Conservation (phyloP, 2,888 invertebrate genomes). For the Lithodes maja region DNA sequence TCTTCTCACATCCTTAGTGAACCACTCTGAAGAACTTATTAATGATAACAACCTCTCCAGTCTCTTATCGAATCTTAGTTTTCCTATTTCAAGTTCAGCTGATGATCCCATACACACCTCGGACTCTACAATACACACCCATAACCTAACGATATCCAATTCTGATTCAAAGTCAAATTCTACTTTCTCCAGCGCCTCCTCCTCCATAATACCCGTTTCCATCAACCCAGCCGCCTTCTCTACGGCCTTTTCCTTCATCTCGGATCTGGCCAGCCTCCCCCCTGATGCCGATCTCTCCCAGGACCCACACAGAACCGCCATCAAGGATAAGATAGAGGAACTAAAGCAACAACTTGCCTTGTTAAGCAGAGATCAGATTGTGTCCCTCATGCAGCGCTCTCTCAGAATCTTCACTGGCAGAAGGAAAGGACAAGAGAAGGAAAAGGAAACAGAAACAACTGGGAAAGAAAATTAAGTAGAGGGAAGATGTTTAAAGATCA, state of each 20-base stretch:
- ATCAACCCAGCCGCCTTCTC: background rate
- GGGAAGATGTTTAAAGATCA: background rate
- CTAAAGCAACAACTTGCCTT: background rate
- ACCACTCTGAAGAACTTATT: background rate
- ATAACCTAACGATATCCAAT: background rate
- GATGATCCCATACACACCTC: background rate
- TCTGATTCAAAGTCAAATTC: background rate
- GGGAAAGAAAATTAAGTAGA: background rate
- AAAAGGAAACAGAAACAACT: background rate
- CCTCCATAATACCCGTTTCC: background rate
- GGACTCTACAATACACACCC: background rate
- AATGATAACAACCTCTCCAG: background rate
- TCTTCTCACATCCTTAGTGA: background rate
- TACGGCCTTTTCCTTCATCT: slow-evolving; percentile 9
- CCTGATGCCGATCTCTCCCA: background rate
- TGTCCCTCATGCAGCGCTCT: background rate
- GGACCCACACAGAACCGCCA: background rate
- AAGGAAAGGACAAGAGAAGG: background rate
- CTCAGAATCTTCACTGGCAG: slow-evolving; percentile 1
- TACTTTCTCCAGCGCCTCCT: background rate
- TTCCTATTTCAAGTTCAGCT: background rate
- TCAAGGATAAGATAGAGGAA: background rate
- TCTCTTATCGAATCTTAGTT: background rate
- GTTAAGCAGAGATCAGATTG: background rate
- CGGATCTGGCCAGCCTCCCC: background rate